A percentile compares a stretch with the other conserved stretches of the same genome.
Evolutionary conservation across 2,888 invertebrate genomes (phyloP).

Genomic region (Meiosimyza decipiens): DNA sequence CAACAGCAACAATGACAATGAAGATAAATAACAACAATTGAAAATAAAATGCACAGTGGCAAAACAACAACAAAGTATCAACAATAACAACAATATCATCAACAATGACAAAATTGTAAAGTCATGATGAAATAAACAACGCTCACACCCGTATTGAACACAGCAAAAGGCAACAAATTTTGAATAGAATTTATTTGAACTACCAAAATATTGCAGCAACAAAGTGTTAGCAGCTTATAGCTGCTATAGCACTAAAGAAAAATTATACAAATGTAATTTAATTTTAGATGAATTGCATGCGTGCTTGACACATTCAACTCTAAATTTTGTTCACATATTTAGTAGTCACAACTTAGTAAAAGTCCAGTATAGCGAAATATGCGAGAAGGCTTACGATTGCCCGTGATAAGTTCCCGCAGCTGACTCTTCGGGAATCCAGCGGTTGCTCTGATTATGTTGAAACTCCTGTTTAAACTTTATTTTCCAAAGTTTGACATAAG

Average conservation of each 20-base stretch:
- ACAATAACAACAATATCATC: constrained; percentile 8
- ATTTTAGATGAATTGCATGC: no score
- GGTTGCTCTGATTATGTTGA: no score
- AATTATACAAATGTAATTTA: background rate
- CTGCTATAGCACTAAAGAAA: background rate
- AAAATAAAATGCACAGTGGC: background rate
- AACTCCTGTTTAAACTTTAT: no score
- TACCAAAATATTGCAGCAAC: background rate
- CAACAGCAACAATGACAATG: background rate
- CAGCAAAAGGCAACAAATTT: constrained; percentile 1
- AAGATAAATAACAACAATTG: background rate
- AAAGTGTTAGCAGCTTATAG: background rate
- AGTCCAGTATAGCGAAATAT: no score
- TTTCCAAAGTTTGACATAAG: no score
- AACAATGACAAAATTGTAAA: background rate
- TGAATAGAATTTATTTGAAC: constrained; percentile 20
- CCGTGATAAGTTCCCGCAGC: no score
- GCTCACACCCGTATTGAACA: background rate
- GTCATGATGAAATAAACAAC: background rate
- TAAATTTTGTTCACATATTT: no score
- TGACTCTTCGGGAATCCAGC: no score
- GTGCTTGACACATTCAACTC: no score
- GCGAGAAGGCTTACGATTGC: no score
- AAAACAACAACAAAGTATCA: background rate
- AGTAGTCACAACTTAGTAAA: no score